Evolutionary conservation across 92 coral and sea anemone species (phyloP), one percentile per base, ranked within the genome.

Genomic region (Zoanthus solanderi): DNA sequence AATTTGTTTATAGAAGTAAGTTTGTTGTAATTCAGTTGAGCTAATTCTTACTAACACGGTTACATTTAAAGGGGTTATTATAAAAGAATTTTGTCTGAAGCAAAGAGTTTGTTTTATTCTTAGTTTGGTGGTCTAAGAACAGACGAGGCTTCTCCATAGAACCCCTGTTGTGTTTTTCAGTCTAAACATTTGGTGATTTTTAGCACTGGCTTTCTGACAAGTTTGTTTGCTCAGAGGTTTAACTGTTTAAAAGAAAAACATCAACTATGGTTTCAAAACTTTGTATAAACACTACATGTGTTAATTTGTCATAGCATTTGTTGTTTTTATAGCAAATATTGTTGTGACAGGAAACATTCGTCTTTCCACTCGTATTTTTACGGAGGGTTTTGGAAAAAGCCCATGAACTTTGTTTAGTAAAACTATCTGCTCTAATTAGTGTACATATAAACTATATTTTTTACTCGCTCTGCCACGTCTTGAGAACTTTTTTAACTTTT

Each of bases 121-220:
- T 13, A 13, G 9, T 61, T 42, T n/a, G 37, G 71, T 68, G 31
- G 52, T 67, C 32, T 29, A 54, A 32, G 23, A 56, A 34, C 7
- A 50, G 4, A 9, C 45, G 17, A 60, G 12, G 42, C 16, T 42
- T 60, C 4, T n/a, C 84, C 16, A 37, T 32, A 47, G 47, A 78
- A 23, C 6, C 65, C 85, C 45, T 69, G 75, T 69, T 69, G 30
- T 34, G 46, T 63, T 42, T 30, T 47, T 28, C 58, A 29, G 75
- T 81, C 85, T 47, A 81, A 81, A 81, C 85, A 81, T 18, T 69
- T 69, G 15, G 85, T 81, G 65, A 75, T 63, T 50, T 81, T 63
- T 48, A 0, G 75, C 75, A 81, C 65, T 65, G 75, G 47, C 13
- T 30, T 63, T 81, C 45, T 12, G 71, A 28, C 45, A 68, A 47